phyloP scores from a whole-genome alignment of 2,888 invertebrate genomes.

The Tetrapedia diversipes region DNA sequence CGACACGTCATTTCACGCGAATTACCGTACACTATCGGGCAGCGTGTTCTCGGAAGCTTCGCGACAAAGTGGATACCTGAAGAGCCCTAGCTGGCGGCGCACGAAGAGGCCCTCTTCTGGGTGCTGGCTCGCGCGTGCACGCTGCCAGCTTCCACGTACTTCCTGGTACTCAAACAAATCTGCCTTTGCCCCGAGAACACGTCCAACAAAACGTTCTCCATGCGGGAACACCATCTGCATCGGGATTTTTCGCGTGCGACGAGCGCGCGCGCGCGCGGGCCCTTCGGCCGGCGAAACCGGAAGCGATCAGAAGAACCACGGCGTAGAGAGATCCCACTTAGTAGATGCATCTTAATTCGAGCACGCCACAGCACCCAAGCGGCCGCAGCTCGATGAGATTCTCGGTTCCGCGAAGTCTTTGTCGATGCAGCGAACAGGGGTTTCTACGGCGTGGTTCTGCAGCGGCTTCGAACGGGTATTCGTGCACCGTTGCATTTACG shows the following conservation, averaged over 20 bases:
- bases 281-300: slow-evolving; percentile 34
- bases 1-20: slow-evolving; percentile 44
- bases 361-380: slow-evolving; percentile 49
- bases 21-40: slow-evolving; percentile 50
- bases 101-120: slow-evolving; percentile 56
- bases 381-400: slow-evolving; percentile 62
- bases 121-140: slow-evolving; percentile 14
- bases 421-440: slow-evolving; percentile 21
- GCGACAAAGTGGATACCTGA: slow-evolving; percentile 63
- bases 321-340: slow-evolving; percentile 22
- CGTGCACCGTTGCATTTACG: no score
- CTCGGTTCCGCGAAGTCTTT: slow-evolving; percentile 60
- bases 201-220: slow-evolving; percentile 42
- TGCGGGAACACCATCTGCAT: no score
- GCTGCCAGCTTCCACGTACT: slow-evolving; percentile 48
- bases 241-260: not conserved
- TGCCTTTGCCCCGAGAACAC: slow-evolving; percentile 36
- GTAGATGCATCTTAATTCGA: slow-evolving; percentile 66
- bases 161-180: slow-evolving; percentile 67
- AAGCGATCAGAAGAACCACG: slow-evolving; percentile 37
- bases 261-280: not conserved
- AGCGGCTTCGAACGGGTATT: no score
- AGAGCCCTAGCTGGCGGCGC: slow-evolving; percentile 55
- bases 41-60: slow-evolving; percentile 58
- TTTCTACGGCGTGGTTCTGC: no score